Evolutionary conservation across 2,888 invertebrate species (phyloP), one percentile per base, ranked within the genome.

Genomic region (Heliconius erato): DNA sequence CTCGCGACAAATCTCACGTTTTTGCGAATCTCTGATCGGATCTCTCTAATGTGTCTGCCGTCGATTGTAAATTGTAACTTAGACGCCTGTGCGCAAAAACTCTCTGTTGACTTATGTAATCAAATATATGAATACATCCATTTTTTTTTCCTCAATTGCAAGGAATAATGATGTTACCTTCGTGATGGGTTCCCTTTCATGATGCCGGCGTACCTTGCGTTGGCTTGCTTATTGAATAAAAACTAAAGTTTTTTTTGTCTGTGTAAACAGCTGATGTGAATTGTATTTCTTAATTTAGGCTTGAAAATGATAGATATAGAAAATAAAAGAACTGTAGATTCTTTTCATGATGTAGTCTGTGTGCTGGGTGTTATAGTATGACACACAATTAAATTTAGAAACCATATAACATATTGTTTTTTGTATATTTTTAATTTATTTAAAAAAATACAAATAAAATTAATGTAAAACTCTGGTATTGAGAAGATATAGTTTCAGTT

Each of bases 1-100:
- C 87, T 86, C 85, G 85, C 85, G 85, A 85, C 86, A 84, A 88
- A 87, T 91, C 91, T 87, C 90, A 91, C 90, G 91, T 90, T 91
- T 90, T 90, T 91, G 85, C 85, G 83, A 85, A 86, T 85, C 84
- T 82, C 84, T 79, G 84, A 84, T 84, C 85, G 81, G 83, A 84
- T 85, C 81, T 83, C 85, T 84, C 83, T 84, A 83, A 83, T 85
- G 84, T 76, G 84, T 83, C 84, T 79, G 82, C 81, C 80, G 74
- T 78, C 80, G 83, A 84, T 84, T 84, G 82, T 81, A 85, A 85
- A 83, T 84, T 84, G 82, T 84, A 82, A 84, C 82, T 76, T 81
- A 81, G 84, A 84, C 84, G 84, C 84, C 84, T 76, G 72, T 76
- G 35, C n/a, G 72, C 83, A 85, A 85, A 85, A 85, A 85, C 77